Evolutionary conservation across 2,888 invertebrate genomes (phyloP).

Genomic region (Labia minor): DNA sequence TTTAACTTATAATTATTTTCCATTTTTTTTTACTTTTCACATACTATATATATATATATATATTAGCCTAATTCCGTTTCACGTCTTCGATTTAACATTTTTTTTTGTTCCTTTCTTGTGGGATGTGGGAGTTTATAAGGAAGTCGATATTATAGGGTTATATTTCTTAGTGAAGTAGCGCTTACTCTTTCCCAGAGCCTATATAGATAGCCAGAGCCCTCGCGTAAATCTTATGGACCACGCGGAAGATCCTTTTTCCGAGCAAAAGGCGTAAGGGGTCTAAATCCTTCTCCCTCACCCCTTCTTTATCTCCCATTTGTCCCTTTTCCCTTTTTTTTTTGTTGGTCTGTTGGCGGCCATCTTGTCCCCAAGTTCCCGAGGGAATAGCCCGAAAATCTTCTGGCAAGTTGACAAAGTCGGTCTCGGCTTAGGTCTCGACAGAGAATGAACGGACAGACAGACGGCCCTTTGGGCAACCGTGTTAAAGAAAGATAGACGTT

Average conservation of each 20-base stretch:
- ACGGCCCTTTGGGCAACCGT: background rate
- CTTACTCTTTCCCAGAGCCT: background rate
- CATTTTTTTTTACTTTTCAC: too few species aligned
- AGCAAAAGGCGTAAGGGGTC: background rate
- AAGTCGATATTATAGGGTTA: background rate
- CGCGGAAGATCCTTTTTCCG: background rate
- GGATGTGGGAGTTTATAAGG: slow-evolving; percentile 7
- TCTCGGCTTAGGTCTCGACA: background rate
- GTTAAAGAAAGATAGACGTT: background rate
- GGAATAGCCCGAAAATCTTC: slow-evolving; percentile 8
- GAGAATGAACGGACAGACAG: too few species aligned
- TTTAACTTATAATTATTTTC: too few species aligned
- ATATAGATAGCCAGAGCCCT: background rate
- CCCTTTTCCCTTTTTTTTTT: too few species aligned
- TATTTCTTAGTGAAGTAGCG: background rate
- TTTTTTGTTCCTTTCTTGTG: background rate
- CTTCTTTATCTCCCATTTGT: background rate
- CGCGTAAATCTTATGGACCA: slow-evolving; percentile 8
- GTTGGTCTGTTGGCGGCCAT: background rate
- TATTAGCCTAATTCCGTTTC: too few species aligned
- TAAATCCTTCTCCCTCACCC: background rate
- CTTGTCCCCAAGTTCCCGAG: background rate
- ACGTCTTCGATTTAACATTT: too few species aligned
- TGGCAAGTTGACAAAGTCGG: slow-evolving; percentile 13
- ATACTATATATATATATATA: too few species aligned